Conservation (phyloP, 1,140 invertebrate genomes). For the Dendroctonus valens region DNA sequence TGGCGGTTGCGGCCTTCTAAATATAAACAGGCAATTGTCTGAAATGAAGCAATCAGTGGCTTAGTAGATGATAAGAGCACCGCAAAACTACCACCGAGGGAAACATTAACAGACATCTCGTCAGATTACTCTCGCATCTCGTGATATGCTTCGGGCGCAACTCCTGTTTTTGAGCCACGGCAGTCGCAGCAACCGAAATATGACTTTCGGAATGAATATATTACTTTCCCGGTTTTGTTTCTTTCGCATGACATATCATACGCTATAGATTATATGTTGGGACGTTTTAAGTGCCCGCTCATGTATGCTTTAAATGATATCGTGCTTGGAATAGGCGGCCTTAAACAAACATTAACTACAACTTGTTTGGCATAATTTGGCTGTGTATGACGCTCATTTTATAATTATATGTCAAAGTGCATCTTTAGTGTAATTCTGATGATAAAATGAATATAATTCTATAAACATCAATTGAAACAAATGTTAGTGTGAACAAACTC, state of each 20-base stretch:
- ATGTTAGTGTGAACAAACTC: no score
- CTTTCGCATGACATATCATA: constrained; percentile 15
- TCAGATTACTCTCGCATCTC: constrained; percentile 53
- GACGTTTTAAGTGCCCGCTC: no score
- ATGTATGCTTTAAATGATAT: no score
- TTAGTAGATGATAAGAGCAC: constrained; percentile 51
- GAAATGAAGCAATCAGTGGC: constrained; percentile 53
- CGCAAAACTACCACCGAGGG: constrained; percentile 51
- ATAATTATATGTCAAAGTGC: no score
- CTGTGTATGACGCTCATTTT: no score
- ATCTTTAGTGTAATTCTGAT: no score
- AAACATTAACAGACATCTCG: constrained; percentile 53
- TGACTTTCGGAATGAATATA: constrained; percentile 34
- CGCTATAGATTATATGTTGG: constrained; percentile 11
- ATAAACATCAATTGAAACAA: no score
- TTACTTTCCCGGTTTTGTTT: constrained; percentile 24
- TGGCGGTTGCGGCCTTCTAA: constrained; percentile 48
- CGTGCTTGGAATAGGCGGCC: no score
- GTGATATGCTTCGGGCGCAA: constrained; percentile 24
- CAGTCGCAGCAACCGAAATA: constrained; percentile 22
- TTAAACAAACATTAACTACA: no score
- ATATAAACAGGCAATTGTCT: constrained; percentile 54
- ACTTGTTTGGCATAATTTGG: no score
- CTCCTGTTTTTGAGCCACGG: constrained; percentile 15
- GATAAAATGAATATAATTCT: no score